A percentile compares a stretch with the other conserved stretches of the same genome.
phyloP scores from a whole-genome alignment of 1,140 invertebrate species.

The Papilio polytes region DNA sequence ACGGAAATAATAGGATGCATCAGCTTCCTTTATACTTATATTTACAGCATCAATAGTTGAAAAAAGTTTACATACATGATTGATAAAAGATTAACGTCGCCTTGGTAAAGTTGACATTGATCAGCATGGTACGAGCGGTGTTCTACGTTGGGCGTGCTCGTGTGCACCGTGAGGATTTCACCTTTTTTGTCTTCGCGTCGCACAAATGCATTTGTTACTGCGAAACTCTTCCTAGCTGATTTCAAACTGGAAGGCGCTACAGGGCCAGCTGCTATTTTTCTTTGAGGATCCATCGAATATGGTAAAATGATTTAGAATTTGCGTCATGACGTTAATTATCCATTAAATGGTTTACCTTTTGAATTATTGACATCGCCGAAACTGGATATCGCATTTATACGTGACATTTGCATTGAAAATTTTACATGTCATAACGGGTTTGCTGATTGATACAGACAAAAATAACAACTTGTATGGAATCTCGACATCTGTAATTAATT shows the following conservation, averaged over 20 bases:
- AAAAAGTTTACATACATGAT: slow-evolving; percentile 61
- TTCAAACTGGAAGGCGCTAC: slow-evolving; percentile 63
- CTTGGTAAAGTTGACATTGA: slow-evolving; percentile 71
- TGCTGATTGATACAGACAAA: background rate
- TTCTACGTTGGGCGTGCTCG: slow-evolving; percentile 65
- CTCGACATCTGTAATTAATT: background rate
- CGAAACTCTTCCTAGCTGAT: slow-evolving; percentile 63
- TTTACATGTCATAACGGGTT: slow-evolving; percentile 19
- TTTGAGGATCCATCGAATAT: slow-evolving; percentile 63
- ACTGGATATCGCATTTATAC: slow-evolving; percentile 4
- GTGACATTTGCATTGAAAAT: slow-evolving; percentile 12
- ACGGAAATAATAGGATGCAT: background rate
- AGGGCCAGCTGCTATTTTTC: slow-evolving; percentile 61
- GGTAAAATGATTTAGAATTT: slow-evolving; percentile 35
- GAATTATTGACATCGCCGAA: slow-evolving; percentile 21
- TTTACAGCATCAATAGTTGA: background rate
- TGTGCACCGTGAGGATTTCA: slow-evolving; percentile 71
- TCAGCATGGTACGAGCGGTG: slow-evolving; percentile 58
- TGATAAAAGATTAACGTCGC: slow-evolving; percentile 71
- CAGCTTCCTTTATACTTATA: background rate
- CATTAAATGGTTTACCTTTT: slow-evolving; percentile 14
- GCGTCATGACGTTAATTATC: slow-evolving; percentile 24
- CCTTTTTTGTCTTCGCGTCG: slow-evolving; percentile 55
- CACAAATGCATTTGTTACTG: slow-evolving; percentile 57
- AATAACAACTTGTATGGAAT: background rate